Evolutionary conservation across 37 sponge, comb jelly and placozoan genomes (phyloP).

Genomic region (Mnemiopsis leidyi): DNA sequence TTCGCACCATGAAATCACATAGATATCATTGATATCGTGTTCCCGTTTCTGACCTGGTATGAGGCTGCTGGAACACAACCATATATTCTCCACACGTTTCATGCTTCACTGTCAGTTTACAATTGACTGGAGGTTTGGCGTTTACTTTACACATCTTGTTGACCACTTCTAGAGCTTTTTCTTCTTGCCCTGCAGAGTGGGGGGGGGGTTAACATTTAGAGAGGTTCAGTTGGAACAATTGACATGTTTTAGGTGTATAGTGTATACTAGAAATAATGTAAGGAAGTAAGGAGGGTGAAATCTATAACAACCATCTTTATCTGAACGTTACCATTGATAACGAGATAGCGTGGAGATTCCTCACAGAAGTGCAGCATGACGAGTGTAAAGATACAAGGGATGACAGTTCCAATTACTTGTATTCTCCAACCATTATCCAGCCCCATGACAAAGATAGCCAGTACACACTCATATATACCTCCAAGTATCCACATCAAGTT

Average conservation of each 20-base stretch:
- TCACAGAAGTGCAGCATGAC: conserved; percentile 26
- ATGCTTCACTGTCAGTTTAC: background rate
- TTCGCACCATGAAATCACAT: no score
- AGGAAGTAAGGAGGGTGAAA: no score
- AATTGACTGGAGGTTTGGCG: background rate
- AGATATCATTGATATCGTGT: no score
- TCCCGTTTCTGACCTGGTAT: background rate
- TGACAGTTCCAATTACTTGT: background rate
- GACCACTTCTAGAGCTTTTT: background rate
- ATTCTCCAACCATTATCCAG: background rate
- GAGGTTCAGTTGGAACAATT: no score
- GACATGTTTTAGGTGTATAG: no score
- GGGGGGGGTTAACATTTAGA: no score
- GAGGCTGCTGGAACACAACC: background rate
- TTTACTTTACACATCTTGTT: background rate
- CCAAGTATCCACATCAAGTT: background rate
- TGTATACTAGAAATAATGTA: no score
- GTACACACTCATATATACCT: background rate
- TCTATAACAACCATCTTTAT: background rate
- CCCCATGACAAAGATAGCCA: background rate
- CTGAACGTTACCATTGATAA: background rate
- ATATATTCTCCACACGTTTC: background rate
- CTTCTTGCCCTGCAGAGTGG: conserved; percentile 5
- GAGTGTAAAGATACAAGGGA: background rate
- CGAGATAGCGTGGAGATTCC: conserved; percentile 9